Percentiles rank a stretch among this genome's conserved stretches.
phyloP scores from a whole-genome alignment of 2,113 vertebrate genomes.

The Dinomys branickii region DNA sequence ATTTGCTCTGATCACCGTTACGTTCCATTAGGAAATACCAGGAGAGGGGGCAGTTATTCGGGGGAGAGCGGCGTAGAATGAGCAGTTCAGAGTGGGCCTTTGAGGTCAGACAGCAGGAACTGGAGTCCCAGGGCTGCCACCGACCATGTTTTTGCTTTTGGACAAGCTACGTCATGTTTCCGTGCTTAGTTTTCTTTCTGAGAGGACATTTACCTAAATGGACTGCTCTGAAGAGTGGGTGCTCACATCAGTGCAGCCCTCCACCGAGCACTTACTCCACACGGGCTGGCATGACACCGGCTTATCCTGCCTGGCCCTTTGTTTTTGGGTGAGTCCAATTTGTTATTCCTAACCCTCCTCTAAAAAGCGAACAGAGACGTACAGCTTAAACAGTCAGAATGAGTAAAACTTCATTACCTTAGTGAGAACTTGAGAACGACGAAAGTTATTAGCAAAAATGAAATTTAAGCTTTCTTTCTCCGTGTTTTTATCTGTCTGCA shows the following conservation, averaged over 20 bases:
- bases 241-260: background rate
- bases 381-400: conserved; percentile 9
- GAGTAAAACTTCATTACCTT: conserved; percentile 26
- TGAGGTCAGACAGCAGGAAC: background rate
- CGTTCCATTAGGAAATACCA: background rate
- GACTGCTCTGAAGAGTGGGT: background rate
- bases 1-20: background rate
- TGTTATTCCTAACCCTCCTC: background rate
- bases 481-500: background rate
- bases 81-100: background rate
- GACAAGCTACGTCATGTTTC: background rate
- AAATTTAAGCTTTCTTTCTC: background rate
- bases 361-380: background rate
- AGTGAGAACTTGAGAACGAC: background rate
- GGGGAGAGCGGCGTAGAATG: background rate
- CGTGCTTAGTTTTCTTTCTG: background rate
- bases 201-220: background rate
- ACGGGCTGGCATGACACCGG: background rate
- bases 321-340: background rate
- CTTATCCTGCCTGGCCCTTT: background rate
- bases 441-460: conserved; percentile 10
- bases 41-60: background rate
- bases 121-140: background rate
- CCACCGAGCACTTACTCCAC: too few species aligned
- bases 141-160: background rate